A percentile compares a stretch with the other conserved stretches of the same genome.
Conservation (phyloP, 2,888 invertebrate species). For the Drosophila kanekoi region DNA sequence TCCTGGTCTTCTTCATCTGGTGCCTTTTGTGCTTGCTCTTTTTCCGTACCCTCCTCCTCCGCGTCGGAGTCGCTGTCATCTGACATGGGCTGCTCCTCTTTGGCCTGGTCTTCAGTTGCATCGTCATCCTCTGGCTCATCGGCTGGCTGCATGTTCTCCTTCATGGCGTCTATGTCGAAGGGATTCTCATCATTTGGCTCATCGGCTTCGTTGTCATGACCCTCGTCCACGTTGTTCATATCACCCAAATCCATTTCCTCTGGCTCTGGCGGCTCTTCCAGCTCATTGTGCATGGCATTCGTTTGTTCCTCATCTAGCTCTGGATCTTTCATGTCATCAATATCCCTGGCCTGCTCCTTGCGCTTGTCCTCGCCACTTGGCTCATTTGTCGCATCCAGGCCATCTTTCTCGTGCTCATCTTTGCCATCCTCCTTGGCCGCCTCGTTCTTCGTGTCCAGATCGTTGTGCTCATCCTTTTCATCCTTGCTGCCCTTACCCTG, state of each 20-base stretch:
- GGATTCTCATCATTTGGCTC: conserved; percentile 90
- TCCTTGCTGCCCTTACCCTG: conserved; percentile 90
- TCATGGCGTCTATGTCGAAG: conserved; percentile 93
- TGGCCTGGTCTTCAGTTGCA: conserved; percentile 86
- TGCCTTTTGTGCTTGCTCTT: conserved; percentile 78
- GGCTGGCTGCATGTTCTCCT: conserved; percentile 86
- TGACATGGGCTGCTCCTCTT: conserved; percentile 86
- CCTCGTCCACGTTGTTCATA: conserved; percentile 92
- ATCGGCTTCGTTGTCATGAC: conserved; percentile 87
- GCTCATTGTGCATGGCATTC: conserved; percentile 92
- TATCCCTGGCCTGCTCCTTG: conserved; percentile 88
- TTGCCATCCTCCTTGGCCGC: conserved; percentile 86
- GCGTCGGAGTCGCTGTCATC: conserved; percentile 86
- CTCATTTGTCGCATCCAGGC: conserved; percentile 83
- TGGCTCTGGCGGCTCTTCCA: conserved; percentile 91
- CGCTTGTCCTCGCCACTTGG: conserved; percentile 79
- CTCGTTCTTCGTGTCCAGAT: conserved; percentile 86
- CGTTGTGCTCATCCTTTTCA: conserved; percentile 87
- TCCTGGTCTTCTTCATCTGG: conserved; percentile 83
- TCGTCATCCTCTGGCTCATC: conserved; percentile 76
- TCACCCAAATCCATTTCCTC: conserved; percentile 96
- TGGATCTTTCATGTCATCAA: conserved; percentile 93
- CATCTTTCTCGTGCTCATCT: conserved; percentile 86
- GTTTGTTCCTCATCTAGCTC: conserved; percentile 92
- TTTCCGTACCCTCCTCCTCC: conserved; percentile 82